phyloP scores from a whole-genome alignment of 2,888 invertebrate species.

The Volucella zonaria region DNA sequence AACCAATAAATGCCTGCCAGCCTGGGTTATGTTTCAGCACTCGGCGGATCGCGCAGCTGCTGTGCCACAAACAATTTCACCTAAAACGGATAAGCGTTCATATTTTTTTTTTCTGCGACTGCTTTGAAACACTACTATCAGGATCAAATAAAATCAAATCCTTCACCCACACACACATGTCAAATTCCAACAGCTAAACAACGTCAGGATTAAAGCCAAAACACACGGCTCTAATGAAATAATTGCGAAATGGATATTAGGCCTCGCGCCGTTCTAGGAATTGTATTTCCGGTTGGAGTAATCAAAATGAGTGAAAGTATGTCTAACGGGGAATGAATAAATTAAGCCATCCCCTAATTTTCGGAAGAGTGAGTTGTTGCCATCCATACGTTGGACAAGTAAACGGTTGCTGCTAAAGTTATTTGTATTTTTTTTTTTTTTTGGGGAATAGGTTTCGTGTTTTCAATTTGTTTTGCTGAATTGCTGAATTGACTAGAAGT shows the following conservation, averaged over 20 bases:
- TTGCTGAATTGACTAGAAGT: conserved; percentile 18
- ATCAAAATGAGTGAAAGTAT: conserved; percentile 61
- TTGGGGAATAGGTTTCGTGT: conserved; percentile 9
- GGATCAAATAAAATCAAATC: conserved; percentile 42
- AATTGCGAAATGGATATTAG: conserved; percentile 24
- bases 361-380: background rate
- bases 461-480: background rate
- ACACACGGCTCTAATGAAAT: conserved; percentile 36
- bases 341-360: conserved; percentile 32
- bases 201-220: conserved; percentile 22
- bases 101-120: background rate
- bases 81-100: conserved; percentile 2
- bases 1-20: conserved; percentile 17
- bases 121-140: conserved; percentile 27
- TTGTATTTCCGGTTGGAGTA: conserved; percentile 39
- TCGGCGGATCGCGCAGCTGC: background rate
- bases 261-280: conserved; percentile 5
- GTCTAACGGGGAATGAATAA: conserved; percentile 59
- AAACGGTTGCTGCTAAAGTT: conserved; percentile 10
- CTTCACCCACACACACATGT: conserved; percentile 17
- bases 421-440: background rate
- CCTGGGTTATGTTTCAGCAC: conserved; percentile 5
- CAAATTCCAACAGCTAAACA: background rate
- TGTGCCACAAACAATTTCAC: conserved; percentile 16
- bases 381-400: conserved; percentile 7